phyloP scores from a whole-genome alignment of 2,113 vertebrate species.

The Hypomesus transpacificus region DNA sequence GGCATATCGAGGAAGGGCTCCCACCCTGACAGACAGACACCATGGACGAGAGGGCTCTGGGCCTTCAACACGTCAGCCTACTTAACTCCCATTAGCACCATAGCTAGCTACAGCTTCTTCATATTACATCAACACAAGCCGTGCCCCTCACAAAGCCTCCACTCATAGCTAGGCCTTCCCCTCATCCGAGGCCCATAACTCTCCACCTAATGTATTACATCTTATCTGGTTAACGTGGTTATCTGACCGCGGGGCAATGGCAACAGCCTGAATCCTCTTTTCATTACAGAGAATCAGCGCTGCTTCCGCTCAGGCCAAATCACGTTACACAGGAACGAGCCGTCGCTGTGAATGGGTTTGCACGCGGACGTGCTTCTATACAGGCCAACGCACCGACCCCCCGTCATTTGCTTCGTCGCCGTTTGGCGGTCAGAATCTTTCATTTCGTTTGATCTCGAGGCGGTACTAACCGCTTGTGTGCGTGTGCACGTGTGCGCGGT shows the following conservation, averaged over 20 bases:
- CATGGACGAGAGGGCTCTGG: too few relatives aligned
- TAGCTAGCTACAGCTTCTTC: too few relatives aligned
- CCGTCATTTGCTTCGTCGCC: too few relatives aligned
- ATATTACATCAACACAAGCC: too few relatives aligned
- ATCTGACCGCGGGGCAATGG: slow-evolving; percentile 1
- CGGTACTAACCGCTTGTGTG: neutral
- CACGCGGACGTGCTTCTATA: neutral
- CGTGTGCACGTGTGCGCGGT: neutral
- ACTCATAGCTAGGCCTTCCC: neutral
- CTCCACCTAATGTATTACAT: slow-evolving; percentile 11
- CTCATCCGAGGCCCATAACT: slow-evolving; percentile 14
- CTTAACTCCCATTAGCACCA: too few relatives aligned
- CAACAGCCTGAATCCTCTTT: slow-evolving; percentile 26
- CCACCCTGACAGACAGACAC: too few relatives aligned
- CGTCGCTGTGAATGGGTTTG: slow-evolving; percentile 17
- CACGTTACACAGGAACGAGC: slow-evolving; percentile 33
- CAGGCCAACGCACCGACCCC: too few relatives aligned
- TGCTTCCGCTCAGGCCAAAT: slow-evolving; percentile 35
- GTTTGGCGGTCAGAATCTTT: too few relatives aligned
- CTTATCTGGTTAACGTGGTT: slow-evolving; percentile 35
- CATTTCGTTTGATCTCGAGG: neutral
- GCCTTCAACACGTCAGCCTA: too few relatives aligned
- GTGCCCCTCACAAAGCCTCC: slow-evolving; percentile 6
- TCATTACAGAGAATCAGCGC: slow-evolving; percentile 36
- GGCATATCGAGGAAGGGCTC: too few relatives aligned